phyloP scores from a whole-genome alignment of 2,113 vertebrate species.

The Rana temporaria region DNA sequence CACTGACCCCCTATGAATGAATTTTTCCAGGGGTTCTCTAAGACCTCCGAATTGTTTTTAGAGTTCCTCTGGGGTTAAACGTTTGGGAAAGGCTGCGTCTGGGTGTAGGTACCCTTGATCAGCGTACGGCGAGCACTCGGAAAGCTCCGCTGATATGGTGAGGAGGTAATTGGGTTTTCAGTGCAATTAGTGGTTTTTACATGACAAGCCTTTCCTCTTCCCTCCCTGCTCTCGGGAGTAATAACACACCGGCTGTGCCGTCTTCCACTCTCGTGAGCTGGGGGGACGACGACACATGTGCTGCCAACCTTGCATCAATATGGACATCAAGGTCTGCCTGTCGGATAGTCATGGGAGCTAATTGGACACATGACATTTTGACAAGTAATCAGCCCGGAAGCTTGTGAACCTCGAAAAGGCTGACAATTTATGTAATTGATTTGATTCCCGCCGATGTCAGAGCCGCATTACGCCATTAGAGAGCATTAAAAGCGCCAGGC shows the following conservation, averaged over 20 bases:
- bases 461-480: background rate
- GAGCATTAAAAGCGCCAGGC: background rate
- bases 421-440: constrained; percentile 12
- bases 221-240: background rate
- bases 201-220: background rate
- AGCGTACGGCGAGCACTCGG: too few species aligned
- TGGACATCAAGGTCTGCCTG: constrained; percentile 2
- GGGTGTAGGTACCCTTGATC: too few species aligned
- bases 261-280: background rate
- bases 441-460: constrained; percentile 5
- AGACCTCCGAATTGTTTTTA: too few species aligned
- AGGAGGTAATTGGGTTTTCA: constrained; percentile 33
- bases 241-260: background rate
- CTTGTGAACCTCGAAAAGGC: background rate
- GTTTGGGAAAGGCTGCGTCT: too few species aligned
- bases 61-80: too few species aligned
- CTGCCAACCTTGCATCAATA: background rate
- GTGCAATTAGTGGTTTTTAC: constrained; percentile 18
- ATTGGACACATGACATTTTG: constrained; percentile 31
- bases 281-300: too few species aligned
- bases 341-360: background rate
- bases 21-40: too few species aligned
- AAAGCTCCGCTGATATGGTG: background rate
- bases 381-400: background rate
- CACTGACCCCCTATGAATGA: too few species aligned